phyloP scores from a whole-genome alignment of 2,797 vertebrate species.

The Vipera latastei region DNA sequence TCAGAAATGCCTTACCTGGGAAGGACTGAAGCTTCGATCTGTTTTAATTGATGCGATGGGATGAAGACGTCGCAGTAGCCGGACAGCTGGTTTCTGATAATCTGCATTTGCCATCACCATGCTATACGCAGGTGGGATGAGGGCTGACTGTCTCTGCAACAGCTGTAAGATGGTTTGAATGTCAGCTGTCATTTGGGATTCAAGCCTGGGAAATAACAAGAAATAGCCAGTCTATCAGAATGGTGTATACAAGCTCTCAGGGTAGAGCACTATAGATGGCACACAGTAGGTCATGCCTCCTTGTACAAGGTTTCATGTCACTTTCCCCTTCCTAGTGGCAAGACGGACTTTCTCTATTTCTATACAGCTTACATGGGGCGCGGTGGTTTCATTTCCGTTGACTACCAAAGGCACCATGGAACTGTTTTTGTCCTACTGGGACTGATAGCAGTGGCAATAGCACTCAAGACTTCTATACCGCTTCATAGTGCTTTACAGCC shows the following conservation, averaged over 20 bases:
- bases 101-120: conserved; percentile 84
- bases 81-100: conserved; percentile 78
- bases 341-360: not conserved
- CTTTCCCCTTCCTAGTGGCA: not conserved
- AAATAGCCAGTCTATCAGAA: conserved; percentile 14
- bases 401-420: not conserved
- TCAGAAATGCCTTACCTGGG: conserved; percentile 66
- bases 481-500: not conserved
- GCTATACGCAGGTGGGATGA: conserved; percentile 92
- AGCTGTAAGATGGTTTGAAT: conserved; percentile 95
- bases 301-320: not conserved
- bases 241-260: not conserved
- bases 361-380: not conserved
- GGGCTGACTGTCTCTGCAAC: conserved; percentile 85
- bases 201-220: conserved; percentile 77
- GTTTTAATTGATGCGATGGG: conserved; percentile 78
- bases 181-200: conserved; percentile 94
- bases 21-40: conserved; percentile 80
- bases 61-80: conserved; percentile 68
- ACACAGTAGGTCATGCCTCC: not conserved
- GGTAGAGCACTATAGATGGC: not conserved
- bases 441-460: not conserved
- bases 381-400: not conserved
- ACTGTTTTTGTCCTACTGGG: not conserved
- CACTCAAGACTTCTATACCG: not conserved